Evolutionary conservation across 1,140 invertebrate species (phyloP).

Genomic region (Drosophila rhopaloa): DNA sequence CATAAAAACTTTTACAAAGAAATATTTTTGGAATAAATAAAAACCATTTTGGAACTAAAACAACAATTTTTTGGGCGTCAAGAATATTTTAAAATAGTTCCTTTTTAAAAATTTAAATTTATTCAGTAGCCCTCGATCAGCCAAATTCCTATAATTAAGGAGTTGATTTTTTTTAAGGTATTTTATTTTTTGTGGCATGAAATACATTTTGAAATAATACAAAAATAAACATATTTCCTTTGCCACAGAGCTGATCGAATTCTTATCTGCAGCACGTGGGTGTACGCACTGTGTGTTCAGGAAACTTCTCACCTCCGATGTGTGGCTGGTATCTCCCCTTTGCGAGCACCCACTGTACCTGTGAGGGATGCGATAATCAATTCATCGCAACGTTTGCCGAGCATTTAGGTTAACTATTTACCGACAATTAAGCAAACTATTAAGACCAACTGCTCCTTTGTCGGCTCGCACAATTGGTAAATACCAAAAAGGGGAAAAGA

Average conservation of each 20-base stretch:
- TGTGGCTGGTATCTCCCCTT: constrained; percentile 20
- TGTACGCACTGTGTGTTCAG: constrained; percentile 34
- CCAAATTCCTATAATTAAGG: background rate
- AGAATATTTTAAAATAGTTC: too few species aligned
- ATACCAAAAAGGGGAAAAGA: constrained; percentile 4
- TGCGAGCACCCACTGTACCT: constrained; percentile 36
- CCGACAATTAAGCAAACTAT: constrained; percentile 49
- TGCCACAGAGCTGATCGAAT: background rate
- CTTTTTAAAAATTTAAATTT: too few species aligned
- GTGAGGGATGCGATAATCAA: constrained; percentile 48
- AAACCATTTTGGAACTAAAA: too few species aligned
- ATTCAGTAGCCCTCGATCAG: too few species aligned
- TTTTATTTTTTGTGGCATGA: too few species aligned
- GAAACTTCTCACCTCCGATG: constrained; percentile 27
- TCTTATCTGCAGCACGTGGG: constrained; percentile 30
- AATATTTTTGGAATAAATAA: too few species aligned
- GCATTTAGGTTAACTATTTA: constrained; percentile 48
- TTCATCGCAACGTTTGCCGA: constrained; percentile 43
- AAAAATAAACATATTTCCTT: too few species aligned
- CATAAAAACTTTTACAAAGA: too few species aligned
- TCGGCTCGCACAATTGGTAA: constrained; percentile 61
- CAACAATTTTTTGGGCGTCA: too few species aligned
- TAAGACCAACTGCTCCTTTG: constrained; percentile 58
- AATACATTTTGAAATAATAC: too few species aligned
- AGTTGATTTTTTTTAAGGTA: too few species aligned